Base-by-base conservation (phyloP, 1,140 invertebrate species). In the Nasonia longicornis region DNA sequence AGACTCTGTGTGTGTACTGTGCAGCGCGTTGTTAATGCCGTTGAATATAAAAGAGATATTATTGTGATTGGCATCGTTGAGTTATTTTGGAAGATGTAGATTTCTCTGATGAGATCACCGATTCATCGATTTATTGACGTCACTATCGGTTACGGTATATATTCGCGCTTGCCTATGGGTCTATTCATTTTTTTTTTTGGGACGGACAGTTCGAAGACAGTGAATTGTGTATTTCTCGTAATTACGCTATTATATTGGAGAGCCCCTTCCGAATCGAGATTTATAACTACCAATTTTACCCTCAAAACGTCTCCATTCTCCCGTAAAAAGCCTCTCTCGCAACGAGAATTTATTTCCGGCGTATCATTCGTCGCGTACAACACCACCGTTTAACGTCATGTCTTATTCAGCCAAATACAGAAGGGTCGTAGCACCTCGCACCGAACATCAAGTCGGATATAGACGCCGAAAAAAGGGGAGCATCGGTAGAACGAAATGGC, bases 401-500 rank as follows among this genome's bases (percentile, higher is more conserved):
- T 81, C 52, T 81, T 64, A 72, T 72, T 77, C 58, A 38, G 29
- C 16, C 20, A 80, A 82, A 74, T 1, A 26, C 77, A 74, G 45
- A 64, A 22, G 72, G 29, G 38, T 42, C 74, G 45, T 31, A 80
- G 66, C 79, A 85, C 77, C 70, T 75, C 83, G 69, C 74, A 67
- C 72, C 74, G 79, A 29, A 67, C 70, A 82, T 77, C 77, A 82
- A 77, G 75, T 82, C 35, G 74, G 52, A 72, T n/a, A 77, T 78
- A 16, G 70, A 78, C 58, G 69, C 38, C 26, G 38, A 77, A 81
- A 84, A 72, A 73, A 66, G 64, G 81, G 75, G 11, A 70, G 48
- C n/a, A 69, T 22, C 20, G 64, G 58, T 66, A 64, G 69, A 58
- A 72, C 79, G 83, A 85, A 84, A 84, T 81, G 72, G 84, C 79